A percentile compares a stretch with the other conserved stretches of the same genome.
phyloP scores from a whole-genome alignment of 1,140 invertebrate genomes.

The Drosophila tani region DNA sequence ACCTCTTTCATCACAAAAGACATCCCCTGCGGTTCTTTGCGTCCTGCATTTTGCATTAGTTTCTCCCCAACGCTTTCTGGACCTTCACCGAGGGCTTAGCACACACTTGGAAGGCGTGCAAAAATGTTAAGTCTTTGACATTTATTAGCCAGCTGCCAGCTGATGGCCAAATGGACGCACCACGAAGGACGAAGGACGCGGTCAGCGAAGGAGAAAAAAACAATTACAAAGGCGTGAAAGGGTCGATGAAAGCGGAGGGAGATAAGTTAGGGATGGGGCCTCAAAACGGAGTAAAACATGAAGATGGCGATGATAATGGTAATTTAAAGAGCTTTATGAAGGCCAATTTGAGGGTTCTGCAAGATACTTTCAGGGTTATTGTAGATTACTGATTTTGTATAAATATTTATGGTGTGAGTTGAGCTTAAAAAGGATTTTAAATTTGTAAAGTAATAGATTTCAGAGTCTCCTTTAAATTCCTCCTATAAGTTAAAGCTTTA shows the following conservation, averaged over 20 bases:
- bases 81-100: slow-evolving; percentile 61
- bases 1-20: slow-evolving; percentile 37
- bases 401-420: too few relatives aligned
- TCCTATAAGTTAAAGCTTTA: not conserved
- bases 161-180: slow-evolving; percentile 43
- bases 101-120: slow-evolving; percentile 65
- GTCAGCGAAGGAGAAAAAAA: slow-evolving; percentile 53
- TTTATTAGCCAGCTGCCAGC: slow-evolving; percentile 75
- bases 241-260: slow-evolving; percentile 15
- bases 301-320: slow-evolving; percentile 26
- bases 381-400: too few relatives aligned
- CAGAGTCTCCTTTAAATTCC: not conserved
- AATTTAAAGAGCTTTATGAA: slow-evolving; percentile 25
- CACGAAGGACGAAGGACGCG: slow-evolving; percentile 33
- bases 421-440: not conserved
- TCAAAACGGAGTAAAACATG: slow-evolving; percentile 9
- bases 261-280: slow-evolving; percentile 22
- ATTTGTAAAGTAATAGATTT: not conserved
- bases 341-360: not conserved
- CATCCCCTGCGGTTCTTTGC: slow-evolving; percentile 31
- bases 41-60: slow-evolving; percentile 43
- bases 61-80: slow-evolving; percentile 21
- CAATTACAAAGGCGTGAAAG: slow-evolving; percentile 61
- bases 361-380: not conserved
- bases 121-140: slow-evolving; percentile 79